Percentiles rank a stretch among this genome's conserved stretches.
These are phyloP conservation scores for Pangasius larnaudii DNA, from an alignment of 2,797 vertebrate genomes.

Conservation along the genomic window DNA sequence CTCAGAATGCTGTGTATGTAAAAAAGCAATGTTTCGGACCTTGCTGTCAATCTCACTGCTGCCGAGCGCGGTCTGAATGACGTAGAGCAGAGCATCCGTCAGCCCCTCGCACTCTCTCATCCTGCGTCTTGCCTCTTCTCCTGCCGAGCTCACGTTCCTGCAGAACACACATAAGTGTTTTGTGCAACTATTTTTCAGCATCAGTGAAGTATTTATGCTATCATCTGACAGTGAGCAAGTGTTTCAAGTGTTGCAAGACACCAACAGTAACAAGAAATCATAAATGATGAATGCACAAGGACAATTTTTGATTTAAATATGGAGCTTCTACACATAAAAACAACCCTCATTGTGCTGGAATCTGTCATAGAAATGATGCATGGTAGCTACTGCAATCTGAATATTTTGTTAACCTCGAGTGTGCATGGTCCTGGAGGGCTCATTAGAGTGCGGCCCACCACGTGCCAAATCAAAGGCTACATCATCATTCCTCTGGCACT, in stretches of 20 bases:
- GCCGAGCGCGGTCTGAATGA: conserved; percentile 96
- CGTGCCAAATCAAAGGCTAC: conserved; percentile 47
- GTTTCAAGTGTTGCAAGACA: neutral
- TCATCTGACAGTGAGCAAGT: neutral
- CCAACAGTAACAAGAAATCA: neutral
- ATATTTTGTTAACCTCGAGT: neutral
- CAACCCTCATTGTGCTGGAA: neutral
- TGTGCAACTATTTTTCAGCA: neutral
- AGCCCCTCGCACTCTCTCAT: conserved; percentile 98
- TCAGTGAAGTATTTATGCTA: neutral
- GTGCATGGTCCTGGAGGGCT: conserved; percentile 18
- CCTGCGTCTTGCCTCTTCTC: conserved; percentile 94
- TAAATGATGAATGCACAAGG: neutral
- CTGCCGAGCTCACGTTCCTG: conserved; percentile 98
- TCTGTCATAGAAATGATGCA: neutral
- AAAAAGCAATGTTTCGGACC: conserved; percentile 75
- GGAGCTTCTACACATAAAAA: neutral
- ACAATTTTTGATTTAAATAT: neutral
- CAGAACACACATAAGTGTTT: conserved; percentile 51
- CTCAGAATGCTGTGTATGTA: neutral
- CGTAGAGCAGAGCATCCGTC: conserved; percentile 93
- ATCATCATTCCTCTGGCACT: conserved; percentile 26
- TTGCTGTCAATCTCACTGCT: conserved; percentile 99
- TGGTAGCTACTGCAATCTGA: neutral
- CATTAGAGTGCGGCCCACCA: conserved; percentile 10